Evolutionary conservation across 2,113 vertebrate genomes (phyloP), one percentile per base, ranked within the genome.

Genomic region (Tenebrosternarchus preto): DNA sequence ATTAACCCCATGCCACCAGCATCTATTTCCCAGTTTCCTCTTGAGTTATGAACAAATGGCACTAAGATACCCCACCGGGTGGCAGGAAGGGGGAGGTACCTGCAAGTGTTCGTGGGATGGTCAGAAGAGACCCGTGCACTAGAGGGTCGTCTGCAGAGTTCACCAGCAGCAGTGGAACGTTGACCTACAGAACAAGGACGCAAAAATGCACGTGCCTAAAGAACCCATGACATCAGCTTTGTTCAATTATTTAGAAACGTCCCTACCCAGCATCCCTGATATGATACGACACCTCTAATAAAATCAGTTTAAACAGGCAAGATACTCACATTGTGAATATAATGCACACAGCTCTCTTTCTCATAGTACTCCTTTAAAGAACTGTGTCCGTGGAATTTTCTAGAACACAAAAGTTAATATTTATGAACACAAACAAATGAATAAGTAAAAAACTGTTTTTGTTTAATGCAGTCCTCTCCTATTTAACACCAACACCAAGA

Each of bases 281-380:
- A 46, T 50, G 43, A 46, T 9, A 46, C 15, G 43, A 50, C 43
- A 50, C 15, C 43, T 15, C 12, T 12, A 50, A 50, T 12, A 50
- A 50, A 50, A 53, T 70, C 50, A 46, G 68, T 27, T 70, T 25
- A 75, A 61, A 46, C 20, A 25, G 25, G 5, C 19, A 22, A 50
- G 5, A 43, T 72, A 89, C 95, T 95, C 90, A 99, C 98, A 90
- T 94, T 95, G 88, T 98, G 96, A 89, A 99, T 95, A 84, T 94
- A 99, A 84, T 96, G 94, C 76, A 98, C 93, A 87, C 98, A 99
- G 80, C 98, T 99, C 85, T 99, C 98, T 83, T 97, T 93, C 87
- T 99, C 97, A 2, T 99, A 99, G 85, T 99, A 99, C 80, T 99
- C 97, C 89, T 99, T 98, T 86, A 99, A 91, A 55, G 97, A 95